Evolutionary conservation across 2,888 invertebrate species (phyloP).

Genomic region (Colletes collaris): DNA sequence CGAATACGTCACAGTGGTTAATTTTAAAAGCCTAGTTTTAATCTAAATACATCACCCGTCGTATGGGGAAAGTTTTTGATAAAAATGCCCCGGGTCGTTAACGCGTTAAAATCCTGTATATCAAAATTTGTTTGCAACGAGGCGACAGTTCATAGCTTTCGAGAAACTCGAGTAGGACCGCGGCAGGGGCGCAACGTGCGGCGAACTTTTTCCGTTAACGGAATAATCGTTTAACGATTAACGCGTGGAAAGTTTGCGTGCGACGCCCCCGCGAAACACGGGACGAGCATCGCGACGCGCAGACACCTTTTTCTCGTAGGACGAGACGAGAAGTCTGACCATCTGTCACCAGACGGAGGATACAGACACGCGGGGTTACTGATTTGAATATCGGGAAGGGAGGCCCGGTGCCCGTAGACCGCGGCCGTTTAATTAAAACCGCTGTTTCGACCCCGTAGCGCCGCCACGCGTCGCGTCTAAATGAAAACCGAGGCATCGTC

Average conservation of each 20-base stretch:
- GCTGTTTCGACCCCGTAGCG: constrained; percentile 74
- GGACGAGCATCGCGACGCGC: constrained; percentile 25
- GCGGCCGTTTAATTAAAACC: constrained; percentile 79
- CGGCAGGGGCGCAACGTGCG: constrained; percentile 4
- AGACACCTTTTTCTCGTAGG: constrained; percentile 77
- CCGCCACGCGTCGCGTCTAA: constrained; percentile 73
- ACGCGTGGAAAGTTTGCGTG: constrained; percentile 15
- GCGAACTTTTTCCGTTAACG: constrained; percentile 18
- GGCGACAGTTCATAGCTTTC: constrained; percentile 18
- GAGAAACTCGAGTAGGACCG: neutral
- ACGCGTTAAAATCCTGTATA: too few relatives aligned
- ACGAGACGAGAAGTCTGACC: constrained; percentile 72
- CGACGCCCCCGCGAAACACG: constrained; percentile 18
- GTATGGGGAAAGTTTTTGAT: too few relatives aligned
- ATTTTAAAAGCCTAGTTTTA: too few relatives aligned
- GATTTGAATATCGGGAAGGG: constrained; percentile 77
- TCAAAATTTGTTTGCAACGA: neutral
- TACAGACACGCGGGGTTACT: constrained; percentile 73
- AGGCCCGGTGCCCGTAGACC: constrained; percentile 8
- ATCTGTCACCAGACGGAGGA: constrained; percentile 74
- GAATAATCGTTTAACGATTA: constrained; percentile 50
- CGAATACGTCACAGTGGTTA: too few relatives aligned
- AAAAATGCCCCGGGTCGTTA: too few relatives aligned
- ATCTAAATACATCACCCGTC: too few relatives aligned
- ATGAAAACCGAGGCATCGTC: constrained; percentile 79